Base-by-base conservation (phyloP, 2,888 invertebrate genomes). In the Sabatieria punctata region DNA sequence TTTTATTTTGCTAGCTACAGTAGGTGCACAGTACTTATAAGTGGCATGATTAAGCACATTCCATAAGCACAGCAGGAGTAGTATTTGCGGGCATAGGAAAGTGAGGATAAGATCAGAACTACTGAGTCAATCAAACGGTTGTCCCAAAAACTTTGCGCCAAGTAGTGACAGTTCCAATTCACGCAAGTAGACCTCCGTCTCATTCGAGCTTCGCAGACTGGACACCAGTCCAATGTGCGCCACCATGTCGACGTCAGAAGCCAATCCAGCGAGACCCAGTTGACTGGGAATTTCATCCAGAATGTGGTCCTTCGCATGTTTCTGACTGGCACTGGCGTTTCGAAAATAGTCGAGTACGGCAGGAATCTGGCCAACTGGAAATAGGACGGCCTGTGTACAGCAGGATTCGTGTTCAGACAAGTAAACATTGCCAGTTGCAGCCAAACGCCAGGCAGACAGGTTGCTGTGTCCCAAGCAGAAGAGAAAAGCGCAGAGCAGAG, bases 311-410 rank as follows among this genome's bases (percentile, higher is more conserved):
- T 56, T 56, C 8, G 55, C 55, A 35, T 52, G 50, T 1, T 49
- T 54, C n/a, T 11, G 6, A 21, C 27, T 15, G 15, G 45, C 43
- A 6, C 4, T 2, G 13, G 19, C 18, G 13, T n/a, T 35, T 11
- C 13, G 1, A 6, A 49, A 37, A 13, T 43, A 24, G 6, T 27
- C 37, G 11, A 49, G 6, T 44, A 55, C 52, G 19, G 30, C n/a
- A 11, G 36, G 39, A 15, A 52, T 18, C 8, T 43, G 36, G 27
- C 43, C 21, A 4, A 25, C 23, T 22, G 55, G 44, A 38, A 54
- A 57, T 2, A 57, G 43, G 22, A 57, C 57, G 19, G 53, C 57
- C 8, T 52, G 57, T 26, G 56, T 57, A 40, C 56, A 57, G 43
- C 57, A 57, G 1, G 57, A 57, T 46, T 57, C 57, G 4, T 54